Percentiles rank a stretch among this genome's conserved stretches.
These are phyloP conservation scores for Sminthurinus signatus DNA, from an alignment of 1,140 invertebrate species.

Conservation along the genomic window DNA sequence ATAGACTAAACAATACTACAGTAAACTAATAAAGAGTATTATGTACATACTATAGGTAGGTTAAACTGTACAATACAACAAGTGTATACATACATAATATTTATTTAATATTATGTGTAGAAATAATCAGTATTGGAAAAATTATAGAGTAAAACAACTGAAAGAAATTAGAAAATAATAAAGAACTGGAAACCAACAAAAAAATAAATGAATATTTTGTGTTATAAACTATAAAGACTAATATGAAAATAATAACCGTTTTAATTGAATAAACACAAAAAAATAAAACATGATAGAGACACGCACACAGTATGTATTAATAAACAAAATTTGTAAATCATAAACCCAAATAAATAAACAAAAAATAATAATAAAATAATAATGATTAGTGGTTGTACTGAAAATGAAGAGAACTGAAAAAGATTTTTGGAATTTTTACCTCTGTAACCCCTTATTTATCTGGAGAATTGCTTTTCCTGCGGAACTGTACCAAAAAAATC, in stretches of 20 bases:
- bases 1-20: too few relatives aligned
- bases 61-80: too few relatives aligned
- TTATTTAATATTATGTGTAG: too few relatives aligned
- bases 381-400: not conserved
- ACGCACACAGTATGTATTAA: not conserved
- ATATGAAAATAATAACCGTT: not conserved
- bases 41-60: too few relatives aligned
- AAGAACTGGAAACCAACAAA: not conserved
- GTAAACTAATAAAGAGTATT: too few relatives aligned
- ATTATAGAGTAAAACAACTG: not conserved
- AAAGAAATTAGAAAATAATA: not conserved
- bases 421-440: conserved; percentile 60
- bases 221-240: not conserved
- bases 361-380: too few relatives aligned
- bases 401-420: conserved; percentile 30
- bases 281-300: conserved; percentile 2
- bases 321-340: not conserved
- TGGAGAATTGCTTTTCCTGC: conserved; percentile 74
- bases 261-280: not conserved
- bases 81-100: too few relatives aligned
- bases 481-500: too few relatives aligned
- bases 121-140: too few relatives aligned
- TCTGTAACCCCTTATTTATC: conserved; percentile 81
- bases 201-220: not conserved
- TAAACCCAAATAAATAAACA: not conserved